Conservation (phyloP, 2,113 vertebrate species). For the Zeus faber region DNA sequence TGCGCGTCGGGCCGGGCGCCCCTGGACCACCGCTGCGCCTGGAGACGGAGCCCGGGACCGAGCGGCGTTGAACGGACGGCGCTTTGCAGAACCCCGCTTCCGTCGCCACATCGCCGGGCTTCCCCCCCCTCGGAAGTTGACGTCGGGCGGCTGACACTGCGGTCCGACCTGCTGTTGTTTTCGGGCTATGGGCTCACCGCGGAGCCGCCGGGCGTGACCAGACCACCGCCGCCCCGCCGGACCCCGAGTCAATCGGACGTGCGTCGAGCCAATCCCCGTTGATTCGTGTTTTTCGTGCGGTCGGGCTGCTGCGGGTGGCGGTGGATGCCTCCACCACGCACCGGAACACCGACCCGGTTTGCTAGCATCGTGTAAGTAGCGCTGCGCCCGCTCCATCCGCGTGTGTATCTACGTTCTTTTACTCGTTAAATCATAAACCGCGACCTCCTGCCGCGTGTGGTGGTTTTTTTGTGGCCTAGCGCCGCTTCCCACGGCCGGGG, state of each 20-base stretch:
- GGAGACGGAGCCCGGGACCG: not conserved
- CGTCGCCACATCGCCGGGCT: constrained; percentile 25
- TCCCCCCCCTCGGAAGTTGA: constrained; percentile 58
- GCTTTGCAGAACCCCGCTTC: constrained; percentile 10
- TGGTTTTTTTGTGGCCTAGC: no score
- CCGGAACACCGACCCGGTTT: constrained; percentile 52
- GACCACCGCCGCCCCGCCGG: constrained; percentile 5
- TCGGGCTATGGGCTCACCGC: constrained; percentile 3
- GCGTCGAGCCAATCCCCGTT: no score
- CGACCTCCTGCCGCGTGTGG: no score
- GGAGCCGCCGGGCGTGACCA: not conserved
- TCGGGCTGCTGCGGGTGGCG: constrained; percentile 11
- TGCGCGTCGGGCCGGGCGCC: not conserved
- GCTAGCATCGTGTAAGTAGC: constrained; percentile 69
- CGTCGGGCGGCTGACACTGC: constrained; percentile 56
- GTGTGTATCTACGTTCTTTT: not conserved
- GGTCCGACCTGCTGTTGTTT: constrained; percentile 38
- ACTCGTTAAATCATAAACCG: no score
- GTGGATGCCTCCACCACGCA: constrained; percentile 63
- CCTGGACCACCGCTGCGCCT: not conserved
- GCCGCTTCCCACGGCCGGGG: no score
- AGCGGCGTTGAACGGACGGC: not conserved
- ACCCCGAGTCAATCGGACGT: not conserved
- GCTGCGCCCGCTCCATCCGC: not conserved
- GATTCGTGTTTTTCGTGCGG: not conserved